Percentiles rank a stretch among this genome's conserved stretches.
Evolutionary conservation across 2,888 invertebrate genomes (phyloP).

Genomic region (Drosophila koepferae): DNA sequence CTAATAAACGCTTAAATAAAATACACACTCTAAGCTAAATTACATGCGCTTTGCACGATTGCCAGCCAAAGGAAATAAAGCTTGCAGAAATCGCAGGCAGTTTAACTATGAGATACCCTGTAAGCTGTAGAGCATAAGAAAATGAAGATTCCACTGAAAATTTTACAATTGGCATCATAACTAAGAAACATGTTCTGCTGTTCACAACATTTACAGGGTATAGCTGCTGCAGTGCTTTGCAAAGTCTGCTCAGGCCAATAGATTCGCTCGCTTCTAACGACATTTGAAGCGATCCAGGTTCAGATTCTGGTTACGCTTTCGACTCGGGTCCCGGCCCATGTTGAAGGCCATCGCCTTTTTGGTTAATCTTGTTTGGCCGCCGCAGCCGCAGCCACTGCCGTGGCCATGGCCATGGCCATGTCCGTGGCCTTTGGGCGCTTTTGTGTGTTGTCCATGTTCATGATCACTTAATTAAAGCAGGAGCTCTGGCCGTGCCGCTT

Average conservation of each 20-base stretch:
- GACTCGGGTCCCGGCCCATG: constrained; percentile 9
- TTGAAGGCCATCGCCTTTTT: constrained; percentile 62
- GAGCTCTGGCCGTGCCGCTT: constrained; percentile 24
- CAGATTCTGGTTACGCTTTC: constrained; percentile 4
- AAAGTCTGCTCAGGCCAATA: not conserved
- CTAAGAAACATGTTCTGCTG: fast-evolving
- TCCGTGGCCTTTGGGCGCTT: constrained; percentile 49
- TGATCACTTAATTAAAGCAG: constrained; percentile 79
- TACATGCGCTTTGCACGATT: constrained; percentile 66
- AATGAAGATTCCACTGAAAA: not conserved
- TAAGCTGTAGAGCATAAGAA: too few species aligned
- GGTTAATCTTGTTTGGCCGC: constrained; percentile 68
- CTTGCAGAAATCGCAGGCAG: not conserved
- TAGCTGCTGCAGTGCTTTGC: not conserved
- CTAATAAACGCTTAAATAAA: constrained; percentile 81
- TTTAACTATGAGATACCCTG: constrained; percentile 24
- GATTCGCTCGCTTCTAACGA: constrained; percentile 63
- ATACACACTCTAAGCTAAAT: constrained; percentile 79
- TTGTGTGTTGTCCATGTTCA: constrained; percentile 60
- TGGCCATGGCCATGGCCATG: not conserved
- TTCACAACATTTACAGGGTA: not conserved
- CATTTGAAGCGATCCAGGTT: constrained; percentile 58
- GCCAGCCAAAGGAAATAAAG: constrained; percentile 37
- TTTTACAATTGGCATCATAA: not conserved
- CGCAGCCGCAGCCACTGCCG: constrained; percentile 7